Evolutionary conservation across 2,113 vertebrate species (phyloP).

Genomic region (Phalacrocorax pelagicus): DNA sequence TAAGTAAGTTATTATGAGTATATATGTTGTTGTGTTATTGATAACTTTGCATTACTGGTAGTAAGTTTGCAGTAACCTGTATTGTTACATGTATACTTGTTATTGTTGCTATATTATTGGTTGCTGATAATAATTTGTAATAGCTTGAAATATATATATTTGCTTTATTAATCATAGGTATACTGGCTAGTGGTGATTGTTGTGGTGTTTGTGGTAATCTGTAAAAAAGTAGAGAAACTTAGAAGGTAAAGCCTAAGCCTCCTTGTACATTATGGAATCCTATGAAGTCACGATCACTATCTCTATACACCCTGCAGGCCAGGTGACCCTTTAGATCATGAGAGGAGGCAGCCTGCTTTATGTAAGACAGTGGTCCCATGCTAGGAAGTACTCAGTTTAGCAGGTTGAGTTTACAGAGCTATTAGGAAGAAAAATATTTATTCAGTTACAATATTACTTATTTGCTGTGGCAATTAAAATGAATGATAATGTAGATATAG

Average conservation of each 20-base stretch:
- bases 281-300: rapidly evolving
- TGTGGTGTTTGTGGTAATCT: background rate
- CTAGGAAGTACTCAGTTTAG: background rate
- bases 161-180: background rate
- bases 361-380: background rate
- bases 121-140: background rate
- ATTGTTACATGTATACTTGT: background rate
- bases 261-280: background rate
- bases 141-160: background rate
- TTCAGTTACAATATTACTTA: background rate
- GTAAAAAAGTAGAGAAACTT: background rate
- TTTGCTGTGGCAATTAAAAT: background rate
- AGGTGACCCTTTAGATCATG: rapidly evolving
- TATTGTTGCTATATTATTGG: background rate
- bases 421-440: background rate
- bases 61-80: background rate
- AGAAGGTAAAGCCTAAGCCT: background rate
- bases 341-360: background rate
- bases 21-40: background rate
- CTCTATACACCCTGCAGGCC: background rate
- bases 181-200: background rate
- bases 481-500: background rate
- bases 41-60: background rate
- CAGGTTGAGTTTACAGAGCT: background rate
- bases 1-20: background rate